Percentiles rank a stretch among this genome's conserved stretches.
phyloP scores from a whole-genome alignment of 2,888 invertebrate genomes.

The Chelonus formosanus region DNA sequence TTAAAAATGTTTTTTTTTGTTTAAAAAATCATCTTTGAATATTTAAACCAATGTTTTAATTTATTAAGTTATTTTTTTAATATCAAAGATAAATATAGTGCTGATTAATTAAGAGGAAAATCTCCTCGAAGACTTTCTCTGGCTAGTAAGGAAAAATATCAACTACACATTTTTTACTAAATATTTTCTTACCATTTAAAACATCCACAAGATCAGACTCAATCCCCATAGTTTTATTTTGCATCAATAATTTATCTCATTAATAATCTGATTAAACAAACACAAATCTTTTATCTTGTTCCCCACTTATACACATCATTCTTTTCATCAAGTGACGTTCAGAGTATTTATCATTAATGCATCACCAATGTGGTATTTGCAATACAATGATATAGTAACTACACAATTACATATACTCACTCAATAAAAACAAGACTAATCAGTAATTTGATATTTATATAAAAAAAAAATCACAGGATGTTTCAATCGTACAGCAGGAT shows the following conservation, averaged over 20 bases:
- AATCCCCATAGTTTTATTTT: slow-evolving; percentile 43
- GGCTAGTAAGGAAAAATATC: no score
- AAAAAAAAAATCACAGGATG: slow-evolving; percentile 13
- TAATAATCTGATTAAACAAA: not conserved
- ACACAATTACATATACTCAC: not conserved
- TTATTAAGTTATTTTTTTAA: no score
- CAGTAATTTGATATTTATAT: not conserved
- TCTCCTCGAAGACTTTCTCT: no score
- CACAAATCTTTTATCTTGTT: not conserved
- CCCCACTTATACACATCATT: not conserved
- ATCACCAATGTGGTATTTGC: slow-evolving; percentile 1
- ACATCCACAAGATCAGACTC: slow-evolving; percentile 45
- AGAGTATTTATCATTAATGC: not conserved
- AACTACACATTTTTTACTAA: no score
- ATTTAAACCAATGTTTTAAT: no score
- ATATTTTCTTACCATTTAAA: slow-evolving; percentile 44
- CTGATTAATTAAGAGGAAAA: no score
- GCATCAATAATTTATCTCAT: slow-evolving; percentile 6
- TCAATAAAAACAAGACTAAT: not conserved
- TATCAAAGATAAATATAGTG: no score
- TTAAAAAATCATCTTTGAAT: no score
- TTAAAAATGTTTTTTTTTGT: no score
- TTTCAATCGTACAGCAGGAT: slow-evolving; percentile 6
- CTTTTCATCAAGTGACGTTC: not conserved
- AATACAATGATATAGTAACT: not conserved